phyloP scores from a whole-genome alignment of 2,113 vertebrate genomes.

The Pongo pygmaeus region DNA sequence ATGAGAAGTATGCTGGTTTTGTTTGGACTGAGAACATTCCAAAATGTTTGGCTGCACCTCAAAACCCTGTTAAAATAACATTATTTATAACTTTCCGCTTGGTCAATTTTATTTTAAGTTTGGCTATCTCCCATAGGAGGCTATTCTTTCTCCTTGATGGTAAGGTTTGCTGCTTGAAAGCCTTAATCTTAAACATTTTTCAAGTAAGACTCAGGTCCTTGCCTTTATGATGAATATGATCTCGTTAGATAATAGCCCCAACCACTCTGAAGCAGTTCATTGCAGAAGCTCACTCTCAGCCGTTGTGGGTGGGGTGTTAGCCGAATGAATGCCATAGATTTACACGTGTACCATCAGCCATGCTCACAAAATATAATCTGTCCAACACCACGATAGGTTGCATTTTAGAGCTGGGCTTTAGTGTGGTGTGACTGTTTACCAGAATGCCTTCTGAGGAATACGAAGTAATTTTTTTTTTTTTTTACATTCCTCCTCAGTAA shows the following conservation, averaged over 20 bases:
- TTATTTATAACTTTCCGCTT: constrained; percentile 79
- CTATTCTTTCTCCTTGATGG: constrained; percentile 44
- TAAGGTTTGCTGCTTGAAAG: constrained; percentile 50
- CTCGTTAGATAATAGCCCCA: background rate
- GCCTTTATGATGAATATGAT: background rate
- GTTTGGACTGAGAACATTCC: constrained; percentile 80
- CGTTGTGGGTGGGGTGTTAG: background rate
- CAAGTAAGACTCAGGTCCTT: background rate
- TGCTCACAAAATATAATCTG: accelerated
- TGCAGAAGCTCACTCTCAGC: background rate
- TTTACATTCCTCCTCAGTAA: background rate
- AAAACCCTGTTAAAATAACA: constrained; percentile 73
- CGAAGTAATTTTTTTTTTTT: background rate
- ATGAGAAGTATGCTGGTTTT: constrained; percentile 80
- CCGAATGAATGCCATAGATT: background rate
- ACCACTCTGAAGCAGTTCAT: accelerated
- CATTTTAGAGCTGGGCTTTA: background rate
- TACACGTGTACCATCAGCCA: accelerated
- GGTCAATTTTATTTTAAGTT: constrained; percentile 65
- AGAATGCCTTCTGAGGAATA: background rate
- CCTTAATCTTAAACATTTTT: constrained; percentile 17
- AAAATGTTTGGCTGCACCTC: constrained; percentile 81
- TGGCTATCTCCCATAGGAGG: constrained; percentile 46
- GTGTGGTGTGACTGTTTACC: background rate
- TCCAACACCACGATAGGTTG: accelerated